These are phyloP conservation scores for Python bivittatus DNA, from an alignment of 2,113 vertebrate species.

Conservation along the genomic window DNA sequence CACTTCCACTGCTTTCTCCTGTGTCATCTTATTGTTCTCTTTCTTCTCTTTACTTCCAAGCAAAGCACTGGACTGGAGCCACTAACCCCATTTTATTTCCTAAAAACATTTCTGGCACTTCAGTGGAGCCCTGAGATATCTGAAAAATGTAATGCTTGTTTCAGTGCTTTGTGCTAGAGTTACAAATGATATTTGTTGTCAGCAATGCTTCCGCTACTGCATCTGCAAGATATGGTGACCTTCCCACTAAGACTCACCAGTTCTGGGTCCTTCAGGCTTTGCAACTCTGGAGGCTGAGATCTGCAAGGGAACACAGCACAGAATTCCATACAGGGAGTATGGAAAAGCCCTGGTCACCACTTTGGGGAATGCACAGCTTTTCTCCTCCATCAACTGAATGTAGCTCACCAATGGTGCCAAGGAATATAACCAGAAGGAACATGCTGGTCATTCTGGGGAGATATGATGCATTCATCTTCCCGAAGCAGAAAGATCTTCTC, in stretches of 20 bases:
- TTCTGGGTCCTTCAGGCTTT: not conserved
- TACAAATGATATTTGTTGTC: too few species aligned
- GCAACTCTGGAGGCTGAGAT: constrained; percentile 19
- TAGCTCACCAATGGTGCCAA: not conserved
- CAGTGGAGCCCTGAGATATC: too few species aligned
- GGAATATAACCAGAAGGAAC: not conserved
- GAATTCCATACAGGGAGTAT: not conserved
- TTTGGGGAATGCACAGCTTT: not conserved
- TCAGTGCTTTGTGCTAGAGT: too few species aligned
- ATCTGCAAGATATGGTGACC: constrained; percentile 12
- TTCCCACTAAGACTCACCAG: constrained; percentile 5
- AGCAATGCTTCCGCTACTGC: not conserved
- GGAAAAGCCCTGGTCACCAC: not conserved
- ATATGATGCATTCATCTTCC: not conserved
- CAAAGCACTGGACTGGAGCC: too few species aligned
- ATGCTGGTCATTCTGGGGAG: not conserved
- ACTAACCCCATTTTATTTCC: too few species aligned
- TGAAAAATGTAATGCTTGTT: too few species aligned
- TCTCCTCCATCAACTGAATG: too few species aligned
- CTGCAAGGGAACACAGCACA: not conserved
- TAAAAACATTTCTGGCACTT: too few species aligned
- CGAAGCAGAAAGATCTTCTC: not conserved
- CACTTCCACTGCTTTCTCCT: too few species aligned
- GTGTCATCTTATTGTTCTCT: too few species aligned
- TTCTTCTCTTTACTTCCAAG: too few species aligned